Evolutionary conservation across 2,888 invertebrate genomes (phyloP).

Genomic region (Aphidius colemani): DNA sequence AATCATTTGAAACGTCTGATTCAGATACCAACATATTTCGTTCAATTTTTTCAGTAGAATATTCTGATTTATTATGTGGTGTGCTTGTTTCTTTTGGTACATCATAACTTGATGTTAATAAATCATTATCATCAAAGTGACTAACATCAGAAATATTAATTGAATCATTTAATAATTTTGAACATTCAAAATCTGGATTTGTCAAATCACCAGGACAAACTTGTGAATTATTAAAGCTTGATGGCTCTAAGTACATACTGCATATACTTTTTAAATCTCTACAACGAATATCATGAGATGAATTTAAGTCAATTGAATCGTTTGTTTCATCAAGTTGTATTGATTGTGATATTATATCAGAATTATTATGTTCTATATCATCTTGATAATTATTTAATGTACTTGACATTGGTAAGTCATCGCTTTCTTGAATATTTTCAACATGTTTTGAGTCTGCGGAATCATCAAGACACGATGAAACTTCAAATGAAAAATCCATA

Average conservation of each 20-base stretch:
- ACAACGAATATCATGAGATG: background rate
- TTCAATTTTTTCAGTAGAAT: background rate
- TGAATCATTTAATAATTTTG: background rate
- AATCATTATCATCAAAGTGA: background rate
- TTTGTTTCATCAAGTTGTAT: too few relatives aligned
- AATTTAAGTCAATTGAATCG: too few relatives aligned
- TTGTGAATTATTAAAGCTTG: slow-evolving; percentile 31
- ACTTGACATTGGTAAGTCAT: too few relatives aligned
- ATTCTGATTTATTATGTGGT: slow-evolving; percentile 27
- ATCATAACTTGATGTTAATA: slow-evolving; percentile 7
- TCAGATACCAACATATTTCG: too few relatives aligned
- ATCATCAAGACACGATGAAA: too few relatives aligned
- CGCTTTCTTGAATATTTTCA: too few relatives aligned
- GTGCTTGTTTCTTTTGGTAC: slow-evolving; percentile 44
- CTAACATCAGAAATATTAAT: background rate
- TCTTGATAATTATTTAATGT: too few relatives aligned
- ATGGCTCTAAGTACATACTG: slow-evolving; percentile 42
- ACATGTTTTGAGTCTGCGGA: too few relatives aligned
- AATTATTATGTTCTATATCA: too few relatives aligned
- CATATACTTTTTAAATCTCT: slow-evolving; percentile 38
- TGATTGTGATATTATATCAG: too few relatives aligned
- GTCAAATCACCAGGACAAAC: slow-evolving; percentile 29
- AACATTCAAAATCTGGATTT: slow-evolving; percentile 35
- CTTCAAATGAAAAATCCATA: too few relatives aligned
- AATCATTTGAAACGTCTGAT: too few relatives aligned